Conservation (phyloP, 2,797 vertebrate genomes). For the Danio tinwini region DNA sequence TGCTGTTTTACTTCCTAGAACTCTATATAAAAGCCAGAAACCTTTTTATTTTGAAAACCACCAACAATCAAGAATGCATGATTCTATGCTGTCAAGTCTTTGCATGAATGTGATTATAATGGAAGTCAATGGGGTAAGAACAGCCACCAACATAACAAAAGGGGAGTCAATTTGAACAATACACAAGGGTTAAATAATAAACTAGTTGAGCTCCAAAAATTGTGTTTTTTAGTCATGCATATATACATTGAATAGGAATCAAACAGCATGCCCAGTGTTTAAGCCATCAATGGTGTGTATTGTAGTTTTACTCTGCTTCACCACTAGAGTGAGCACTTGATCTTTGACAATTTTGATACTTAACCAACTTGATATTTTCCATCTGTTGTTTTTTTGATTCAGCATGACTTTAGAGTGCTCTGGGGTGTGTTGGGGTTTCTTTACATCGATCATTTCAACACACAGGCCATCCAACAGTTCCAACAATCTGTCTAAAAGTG, state of each 20-base stretch:
- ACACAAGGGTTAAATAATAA: background rate
- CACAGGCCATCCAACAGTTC: background rate
- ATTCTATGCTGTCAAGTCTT: too few species aligned
- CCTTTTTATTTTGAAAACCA: too few species aligned
- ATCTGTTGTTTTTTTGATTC: background rate
- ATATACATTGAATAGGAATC: background rate
- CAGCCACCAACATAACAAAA: too few species aligned
- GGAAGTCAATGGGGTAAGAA: too few species aligned
- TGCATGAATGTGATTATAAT: too few species aligned
- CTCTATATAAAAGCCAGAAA: too few species aligned
- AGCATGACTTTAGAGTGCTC: background rate
- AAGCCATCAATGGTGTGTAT: background rate
- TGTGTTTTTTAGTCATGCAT: background rate
- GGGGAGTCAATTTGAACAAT: too few species aligned
- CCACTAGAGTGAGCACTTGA: constrained; percentile 24
- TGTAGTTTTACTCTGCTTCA: background rate
- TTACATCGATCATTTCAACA: background rate
- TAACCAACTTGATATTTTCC: too few species aligned
- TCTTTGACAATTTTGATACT: background rate
- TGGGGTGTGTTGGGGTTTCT: background rate
- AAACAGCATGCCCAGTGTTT: background rate
- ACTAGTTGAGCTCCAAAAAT: background rate
- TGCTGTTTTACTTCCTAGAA: too few species aligned
- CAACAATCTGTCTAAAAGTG: background rate
- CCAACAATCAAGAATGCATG: too few species aligned